Evolutionary conservation across 2,888 invertebrate species (phyloP).

Genomic region (Drosophila niveifrons): DNA sequence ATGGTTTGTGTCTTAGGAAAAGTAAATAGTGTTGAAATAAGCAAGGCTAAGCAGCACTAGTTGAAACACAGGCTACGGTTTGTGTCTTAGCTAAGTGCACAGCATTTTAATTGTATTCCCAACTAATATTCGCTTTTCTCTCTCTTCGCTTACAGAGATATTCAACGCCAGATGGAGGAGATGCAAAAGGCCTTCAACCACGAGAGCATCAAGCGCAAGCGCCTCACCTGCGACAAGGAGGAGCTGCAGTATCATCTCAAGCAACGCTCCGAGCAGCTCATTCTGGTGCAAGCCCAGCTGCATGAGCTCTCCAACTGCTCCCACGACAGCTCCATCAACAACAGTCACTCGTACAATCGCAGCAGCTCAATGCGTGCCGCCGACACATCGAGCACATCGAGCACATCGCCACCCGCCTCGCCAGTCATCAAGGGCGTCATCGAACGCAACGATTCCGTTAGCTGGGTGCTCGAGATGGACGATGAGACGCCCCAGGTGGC

Average conservation of each 20-base stretch:
- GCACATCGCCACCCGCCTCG: conserved; percentile 87
- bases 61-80: background rate
- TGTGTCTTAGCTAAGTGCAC: background rate
- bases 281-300: conserved; percentile 80
- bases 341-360: conserved; percentile 39
- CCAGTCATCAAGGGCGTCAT: conserved; percentile 93
- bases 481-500: conserved; percentile 90
- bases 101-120: background rate
- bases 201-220: conserved; percentile 91
- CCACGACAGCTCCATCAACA: conserved; percentile 52
- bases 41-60: background rate
- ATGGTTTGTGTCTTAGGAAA: conserved; percentile 85
- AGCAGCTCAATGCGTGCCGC: conserved; percentile 50
- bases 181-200: conserved; percentile 91
- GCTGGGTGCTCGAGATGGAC: conserved; percentile 93
- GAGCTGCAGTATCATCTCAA: conserved; percentile 94
- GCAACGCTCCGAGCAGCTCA: conserved; percentile 91
- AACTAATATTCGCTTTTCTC: conserved; percentile 9
- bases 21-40: conserved; percentile 87
- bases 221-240: conserved; percentile 93
- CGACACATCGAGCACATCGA: too few relatives aligned
- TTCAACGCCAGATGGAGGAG: conserved; percentile 90
- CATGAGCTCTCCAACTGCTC: conserved; percentile 72
- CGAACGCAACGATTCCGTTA: conserved; percentile 94
- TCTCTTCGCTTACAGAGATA: conserved; percentile 86